Evolutionary conservation across 2,888 invertebrate species (phyloP), one percentile per base, ranked within the genome.

Genomic region (Brenthis daphne): DNA sequence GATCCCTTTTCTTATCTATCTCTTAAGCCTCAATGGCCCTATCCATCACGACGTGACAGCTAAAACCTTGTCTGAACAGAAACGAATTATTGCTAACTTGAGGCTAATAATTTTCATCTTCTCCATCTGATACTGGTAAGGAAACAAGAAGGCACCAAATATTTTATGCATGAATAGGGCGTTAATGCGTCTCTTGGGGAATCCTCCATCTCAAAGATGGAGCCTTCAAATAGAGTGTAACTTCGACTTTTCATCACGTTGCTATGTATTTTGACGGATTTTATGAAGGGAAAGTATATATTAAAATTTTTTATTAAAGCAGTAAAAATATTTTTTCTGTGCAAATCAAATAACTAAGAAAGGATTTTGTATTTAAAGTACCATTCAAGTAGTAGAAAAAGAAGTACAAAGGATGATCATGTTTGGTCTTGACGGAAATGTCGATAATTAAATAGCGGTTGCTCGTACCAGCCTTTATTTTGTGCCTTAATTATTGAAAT

Each of bases 81-180:
- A 57, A 67, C 66, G 60, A 68, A 66, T 70, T 74, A 76, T 76
- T 69, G 71, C 66, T 68, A 67, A 70, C 73, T 69, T n/a, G 77
- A 77, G 77, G 73, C 70, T 72, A 72, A 78, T 78, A 76, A 77
- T 77, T 77, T 77, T 77, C 75, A 72, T 69, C 61, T 71, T 73
- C 67, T 70, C 73, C 73, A 56, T 61, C 58, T 53, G 29, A 56
- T 66, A 73, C 57, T 56, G 43, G 54, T 48, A 65, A 64, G 24
- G 51, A 14, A 57, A 65, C 50, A 65, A 50, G 20, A 6, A 64
- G 13, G 47, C 24, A 8, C 37, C 20, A 29, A 57, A 65, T 54
- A 56, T 65, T 53, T 57, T 61, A 61, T 64, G 53, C 53, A 64
- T 56, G 79, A 75, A 79, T 74, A 72, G 74, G 68, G 74, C 74